Base-by-base conservation (phyloP, 2,113 vertebrate genomes). In the Cavia porcellus region DNA sequence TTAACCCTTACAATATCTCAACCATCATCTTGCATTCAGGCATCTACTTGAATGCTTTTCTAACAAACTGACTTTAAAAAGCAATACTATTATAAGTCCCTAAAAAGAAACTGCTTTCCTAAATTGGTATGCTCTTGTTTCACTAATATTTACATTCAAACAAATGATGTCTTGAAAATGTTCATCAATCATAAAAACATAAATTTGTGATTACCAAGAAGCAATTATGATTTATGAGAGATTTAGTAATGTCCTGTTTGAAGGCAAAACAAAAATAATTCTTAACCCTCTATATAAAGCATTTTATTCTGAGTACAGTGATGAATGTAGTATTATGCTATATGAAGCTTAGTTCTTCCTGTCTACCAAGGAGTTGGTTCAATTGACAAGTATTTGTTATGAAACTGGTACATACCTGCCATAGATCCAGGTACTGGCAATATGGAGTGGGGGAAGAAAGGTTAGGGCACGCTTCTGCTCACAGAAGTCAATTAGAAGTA, bases 231-330 rank as follows among this genome's bases (percentile, higher is more conserved):
- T 59, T 4, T 82, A 17, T 84, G n/a, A 90, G 30, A 68, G 45
- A 81, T 1, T 64, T 66, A 93, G 52, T n/a, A 93, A 72, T 24
- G 57, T 22, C n/a, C 24, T 82, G 19, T 52, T 66, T 72, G n/a
- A 94, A 96, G 50, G 64, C 10, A 94, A 89, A 80, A 81, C 59
- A 88, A 93, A 95, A 89, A 68, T 59, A 93, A 85, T 82, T 82
- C 25, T 68, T 70, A 89, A 86, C 9, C 20, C 28, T 72, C 38
- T 52, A 50, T 20, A 12, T 59, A 52, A 87, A 59, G 22, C 59
- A 24, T 81, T 90, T 59, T 87, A 50, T n/a, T 79, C 32, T 90
- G n/a, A 92, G 80, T 52, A 64, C 7, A 89, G 6, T 20, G 84
- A 75, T 61, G 14, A 89, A 85, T 72, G 62, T 14, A 50, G 24